Conservation (phyloP, 2,888 invertebrate genomes). For the Drosophila peninsularis region DNA sequence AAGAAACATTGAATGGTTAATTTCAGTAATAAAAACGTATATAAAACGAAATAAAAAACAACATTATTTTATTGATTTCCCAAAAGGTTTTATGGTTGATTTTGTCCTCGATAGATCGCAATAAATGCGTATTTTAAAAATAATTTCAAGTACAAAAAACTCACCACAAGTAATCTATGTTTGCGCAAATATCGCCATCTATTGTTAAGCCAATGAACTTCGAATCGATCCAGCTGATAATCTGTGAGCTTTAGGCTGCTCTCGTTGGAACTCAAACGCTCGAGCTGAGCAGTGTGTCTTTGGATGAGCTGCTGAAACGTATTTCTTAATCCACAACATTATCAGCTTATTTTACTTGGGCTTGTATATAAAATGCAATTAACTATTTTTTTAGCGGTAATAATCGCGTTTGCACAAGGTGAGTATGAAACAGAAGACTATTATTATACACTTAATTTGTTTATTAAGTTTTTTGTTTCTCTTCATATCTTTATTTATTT, state of each 20-base stretch:
- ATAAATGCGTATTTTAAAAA: too few species aligned
- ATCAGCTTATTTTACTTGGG: not conserved
- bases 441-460: too few species aligned
- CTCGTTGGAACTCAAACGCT: not conserved
- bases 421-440: not conserved
- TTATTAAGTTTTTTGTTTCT: too few species aligned
- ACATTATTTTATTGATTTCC: not conserved
- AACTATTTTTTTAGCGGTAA: not conserved
- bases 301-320: not conserved
- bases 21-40: slow-evolving; percentile 71
- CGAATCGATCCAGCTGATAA: not conserved
- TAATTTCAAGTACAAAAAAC: not conserved
- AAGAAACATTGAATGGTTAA: slow-evolving; percentile 70
- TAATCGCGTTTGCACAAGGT: not conserved
- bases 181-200: not conserved
- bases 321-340: not conserved
- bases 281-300: not conserved
- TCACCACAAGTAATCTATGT: not conserved
- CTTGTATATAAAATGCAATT: not conserved
- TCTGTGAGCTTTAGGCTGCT: not conserved
- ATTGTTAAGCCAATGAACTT: not conserved
- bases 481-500: too few species aligned
- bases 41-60: slow-evolving; percentile 34
- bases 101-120: too few species aligned
- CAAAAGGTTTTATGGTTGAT: too few species aligned